Evolutionary conservation across 2,797 vertebrate species (phyloP).

Genomic region (Chiloscyllium punctatum): DNA sequence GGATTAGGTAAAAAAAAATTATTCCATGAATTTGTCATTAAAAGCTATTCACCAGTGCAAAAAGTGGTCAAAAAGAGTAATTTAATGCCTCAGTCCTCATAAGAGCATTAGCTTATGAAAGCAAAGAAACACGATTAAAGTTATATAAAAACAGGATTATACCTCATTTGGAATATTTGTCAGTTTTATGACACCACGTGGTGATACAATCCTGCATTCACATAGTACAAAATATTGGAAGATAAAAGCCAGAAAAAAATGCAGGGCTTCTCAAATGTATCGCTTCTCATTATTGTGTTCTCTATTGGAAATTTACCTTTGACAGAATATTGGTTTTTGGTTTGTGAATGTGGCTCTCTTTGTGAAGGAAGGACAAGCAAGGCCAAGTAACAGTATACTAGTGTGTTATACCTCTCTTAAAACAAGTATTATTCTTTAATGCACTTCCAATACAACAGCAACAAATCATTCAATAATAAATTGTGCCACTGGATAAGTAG

Average conservation of each 20-base stretch:
- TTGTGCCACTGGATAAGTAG: neutral
- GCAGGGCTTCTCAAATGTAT: neutral
- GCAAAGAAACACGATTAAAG: neutral
- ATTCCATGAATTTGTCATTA: neutral
- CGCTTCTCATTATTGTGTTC: neutral
- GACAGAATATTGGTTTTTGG: neutral
- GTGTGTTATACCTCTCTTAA: neutral
- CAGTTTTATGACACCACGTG: neutral
- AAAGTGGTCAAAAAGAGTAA: neutral
- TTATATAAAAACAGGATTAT: neutral
- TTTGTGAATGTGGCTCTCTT: neutral
- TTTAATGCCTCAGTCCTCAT: neutral
- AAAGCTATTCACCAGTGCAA: neutral
- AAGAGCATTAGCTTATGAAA: neutral
- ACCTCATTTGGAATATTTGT: constrained; percentile 5
- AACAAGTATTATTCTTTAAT: neutral
- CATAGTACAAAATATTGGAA: neutral
- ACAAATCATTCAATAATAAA: no score
- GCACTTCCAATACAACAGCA: neutral
- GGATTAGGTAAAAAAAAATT: neutral
- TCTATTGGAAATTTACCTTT: neutral
- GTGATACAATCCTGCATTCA: neutral
- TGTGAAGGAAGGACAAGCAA: neutral
- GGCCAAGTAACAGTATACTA: neutral
- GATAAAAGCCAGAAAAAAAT: neutral